Evolutionary conservation across 2,888 invertebrate species (phyloP).

Genomic region (Phaonia tiefii): DNA sequence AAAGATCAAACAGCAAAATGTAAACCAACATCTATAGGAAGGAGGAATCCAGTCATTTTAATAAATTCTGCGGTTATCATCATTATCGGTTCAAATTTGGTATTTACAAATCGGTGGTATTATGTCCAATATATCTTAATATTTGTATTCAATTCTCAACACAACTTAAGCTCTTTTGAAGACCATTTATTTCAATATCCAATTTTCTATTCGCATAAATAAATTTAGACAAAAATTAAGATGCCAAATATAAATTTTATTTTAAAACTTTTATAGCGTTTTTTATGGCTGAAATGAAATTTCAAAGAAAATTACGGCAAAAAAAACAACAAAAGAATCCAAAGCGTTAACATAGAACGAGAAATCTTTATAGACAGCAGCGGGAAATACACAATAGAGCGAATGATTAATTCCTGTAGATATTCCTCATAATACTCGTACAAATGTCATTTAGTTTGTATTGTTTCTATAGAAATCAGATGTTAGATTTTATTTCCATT

Average conservation of each 20-base stretch:
- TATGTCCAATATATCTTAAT: neutral
- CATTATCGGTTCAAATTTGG: too few relatives aligned
- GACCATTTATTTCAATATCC: neutral
- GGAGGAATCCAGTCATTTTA: too few relatives aligned
- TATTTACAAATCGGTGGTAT: too few relatives aligned
- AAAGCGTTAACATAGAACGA: neutral
- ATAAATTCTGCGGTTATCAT: too few relatives aligned
- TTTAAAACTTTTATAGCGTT: neutral
- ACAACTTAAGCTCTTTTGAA: neutral
- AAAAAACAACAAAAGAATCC: neutral
- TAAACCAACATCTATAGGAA: too few relatives aligned
- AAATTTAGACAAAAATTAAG: neutral
- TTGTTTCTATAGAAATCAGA: too few relatives aligned
- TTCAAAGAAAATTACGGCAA: neutral
- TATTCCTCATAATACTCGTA: too few relatives aligned
- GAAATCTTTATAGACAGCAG: neutral
- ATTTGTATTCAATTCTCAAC: neutral
- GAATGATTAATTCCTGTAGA: too few relatives aligned
- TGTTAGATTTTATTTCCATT: too few relatives aligned
- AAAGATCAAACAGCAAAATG: too few relatives aligned
- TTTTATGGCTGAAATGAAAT: neutral
- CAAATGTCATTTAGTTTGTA: too few relatives aligned
- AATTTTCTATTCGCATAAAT: neutral
- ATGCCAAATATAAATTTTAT: neutral
- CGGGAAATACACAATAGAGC: too few relatives aligned